Evolutionary conservation across 2,888 invertebrate species (phyloP), one percentile per base, ranked within the genome.

Genomic region (Perithous albicinctus): DNA sequence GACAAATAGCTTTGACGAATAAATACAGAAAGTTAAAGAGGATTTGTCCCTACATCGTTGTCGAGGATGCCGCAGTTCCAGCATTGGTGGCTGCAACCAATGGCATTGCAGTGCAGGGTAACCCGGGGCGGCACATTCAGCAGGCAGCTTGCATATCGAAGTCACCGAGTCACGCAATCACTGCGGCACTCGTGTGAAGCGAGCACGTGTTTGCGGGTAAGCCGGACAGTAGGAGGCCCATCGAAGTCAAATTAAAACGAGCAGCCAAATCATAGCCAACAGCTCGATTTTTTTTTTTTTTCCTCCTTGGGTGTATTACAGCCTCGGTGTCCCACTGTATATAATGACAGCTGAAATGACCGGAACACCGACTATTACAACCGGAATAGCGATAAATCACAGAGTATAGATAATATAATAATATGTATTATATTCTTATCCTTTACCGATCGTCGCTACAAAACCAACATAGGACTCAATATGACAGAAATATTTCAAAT

Each of bases 161-260:
- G 81, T 82, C 87, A 81, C 85, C 77, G 83, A 86, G 83, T 89
- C 92, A 92, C 91, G 91, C 91, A 91, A 92, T 91, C 91, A 91
- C 88, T 89, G 90, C 85, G 54, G 72, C 85, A 86, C 80, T 85
- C 90, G 90, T 91, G 91, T 86, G 90, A 91, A 91, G 86, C 73
- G 80, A 78, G 83, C 91, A 91, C 89, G 89, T 91, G 91, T 86
- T 82, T 83, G 84, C 87, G 87, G 89, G 88, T 89, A 76, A n/a
- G 46, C 56, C 35, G 59, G 76, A 84, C 82, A 85, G 81, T 72
- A 72, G 78, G 84, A 82, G 85, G 83, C 79, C 64, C 43, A 59
- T 77, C 80, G 74, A 80, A 85, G 82, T 85, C 85, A 86, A 89
- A 89, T 88, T 89, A 89, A 89, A 88, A 87, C 88, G 87, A 77